These are phyloP conservation scores for Urechis unicinctus DNA, from an alignment of 2,888 invertebrate species.

Conservation along the genomic window DNA sequence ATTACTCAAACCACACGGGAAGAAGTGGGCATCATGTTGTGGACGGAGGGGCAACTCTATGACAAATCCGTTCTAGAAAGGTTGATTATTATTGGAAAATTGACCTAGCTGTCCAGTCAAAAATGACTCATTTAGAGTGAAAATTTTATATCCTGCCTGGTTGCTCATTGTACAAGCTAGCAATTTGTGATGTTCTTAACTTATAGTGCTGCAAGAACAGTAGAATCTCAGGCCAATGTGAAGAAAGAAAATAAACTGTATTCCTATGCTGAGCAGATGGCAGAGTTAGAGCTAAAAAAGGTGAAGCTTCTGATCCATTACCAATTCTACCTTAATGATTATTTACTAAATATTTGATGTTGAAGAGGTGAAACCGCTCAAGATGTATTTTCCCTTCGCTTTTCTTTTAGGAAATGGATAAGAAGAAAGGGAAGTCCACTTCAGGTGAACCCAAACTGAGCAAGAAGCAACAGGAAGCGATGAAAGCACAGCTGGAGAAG, in stretches of 20 bases:
- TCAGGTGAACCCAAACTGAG: slow-evolving; percentile 54
- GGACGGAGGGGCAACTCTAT: slow-evolving; percentile 82
- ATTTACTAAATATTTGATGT: too few relatives aligned
- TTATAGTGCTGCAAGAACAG: slow-evolving; percentile 30
- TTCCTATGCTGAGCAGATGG: slow-evolving; percentile 92
- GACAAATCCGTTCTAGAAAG: slow-evolving; percentile 75
- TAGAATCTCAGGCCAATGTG: slow-evolving; percentile 58
- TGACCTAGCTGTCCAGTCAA: too few relatives aligned
- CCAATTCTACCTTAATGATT: too few relatives aligned
- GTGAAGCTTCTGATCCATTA: too few relatives aligned
- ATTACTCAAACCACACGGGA: slow-evolving; percentile 62
- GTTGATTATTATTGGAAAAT: too few relatives aligned
- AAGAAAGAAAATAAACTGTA: slow-evolving; percentile 94
- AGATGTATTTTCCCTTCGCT: not conserved
- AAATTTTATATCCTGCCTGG: too few relatives aligned
- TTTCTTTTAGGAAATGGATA: slow-evolving; percentile 67
- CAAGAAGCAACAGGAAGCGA: slow-evolving; percentile 85
- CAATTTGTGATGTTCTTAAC: not conserved
- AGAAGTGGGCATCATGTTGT: slow-evolving; percentile 63
- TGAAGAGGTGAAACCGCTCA: too few relatives aligned
- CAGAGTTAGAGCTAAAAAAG: slow-evolving; percentile 83
- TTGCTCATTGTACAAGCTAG: not conserved
- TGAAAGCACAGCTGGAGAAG: slow-evolving; percentile 77
- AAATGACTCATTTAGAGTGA: too few relatives aligned
- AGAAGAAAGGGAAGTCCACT: slow-evolving; percentile 60